Evolutionary conservation across 1,140 invertebrate genomes (phyloP).

Genomic region (Listronotus oregonensis): DNA sequence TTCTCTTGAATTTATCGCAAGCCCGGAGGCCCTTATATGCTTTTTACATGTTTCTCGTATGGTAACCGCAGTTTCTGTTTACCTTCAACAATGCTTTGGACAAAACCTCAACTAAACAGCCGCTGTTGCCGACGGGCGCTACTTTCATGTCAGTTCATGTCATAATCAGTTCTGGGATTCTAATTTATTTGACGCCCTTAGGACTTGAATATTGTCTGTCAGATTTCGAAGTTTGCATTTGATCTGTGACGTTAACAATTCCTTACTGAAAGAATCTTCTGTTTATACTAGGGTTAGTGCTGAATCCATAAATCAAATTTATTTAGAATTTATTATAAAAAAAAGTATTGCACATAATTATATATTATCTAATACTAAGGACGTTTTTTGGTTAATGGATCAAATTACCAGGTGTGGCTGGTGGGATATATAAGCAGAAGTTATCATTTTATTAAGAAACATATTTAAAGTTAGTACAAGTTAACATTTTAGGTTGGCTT

Average conservation of each 20-base stretch:
- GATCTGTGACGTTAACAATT: slow-evolving; percentile 5
- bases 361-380: no score
- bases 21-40: slow-evolving; percentile 22
- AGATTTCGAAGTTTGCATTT: slow-evolving; percentile 20
- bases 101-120: slow-evolving; percentile 29
- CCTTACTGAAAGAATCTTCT: no score
- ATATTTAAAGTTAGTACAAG: no score
- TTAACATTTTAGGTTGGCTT: no score
- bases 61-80: slow-evolving; percentile 27
- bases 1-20: slow-evolving; percentile 27
- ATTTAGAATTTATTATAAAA: no score
- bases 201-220: slow-evolving; percentile 22
- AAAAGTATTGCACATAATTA: no score
- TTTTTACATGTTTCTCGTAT: slow-evolving; percentile 31
- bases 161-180: slow-evolving; percentile 23
- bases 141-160: slow-evolving; percentile 20
- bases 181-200: slow-evolving; percentile 16
- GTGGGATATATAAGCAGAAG: no score
- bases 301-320: no score
- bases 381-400: no score
- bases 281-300: no score
- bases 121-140: slow-evolving; percentile 16
- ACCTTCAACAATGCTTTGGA: slow-evolving; percentile 33
- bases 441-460: no score
- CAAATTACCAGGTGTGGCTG: no score